Evolutionary conservation across 2,888 invertebrate species (phyloP).

Genomic region (Cryptus viduatorius): DNA sequence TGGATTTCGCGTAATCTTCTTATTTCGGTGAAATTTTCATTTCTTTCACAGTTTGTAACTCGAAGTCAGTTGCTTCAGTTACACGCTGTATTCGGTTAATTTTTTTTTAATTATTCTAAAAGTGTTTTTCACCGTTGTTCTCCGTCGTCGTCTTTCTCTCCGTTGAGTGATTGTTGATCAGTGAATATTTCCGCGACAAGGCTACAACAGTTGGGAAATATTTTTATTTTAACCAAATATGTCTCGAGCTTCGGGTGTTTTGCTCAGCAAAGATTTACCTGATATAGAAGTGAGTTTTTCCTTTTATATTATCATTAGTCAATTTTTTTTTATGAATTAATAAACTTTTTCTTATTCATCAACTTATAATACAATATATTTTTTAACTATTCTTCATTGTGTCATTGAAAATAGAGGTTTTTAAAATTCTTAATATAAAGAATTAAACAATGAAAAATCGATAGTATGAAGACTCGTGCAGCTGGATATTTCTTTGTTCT

Average conservation of each 20-base stretch:
- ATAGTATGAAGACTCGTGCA: no score
- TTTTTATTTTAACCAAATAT: slow-evolving; percentile 27
- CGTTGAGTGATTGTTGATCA: slow-evolving; percentile 12
- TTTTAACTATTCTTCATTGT: no score
- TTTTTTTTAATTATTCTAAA: not conserved
- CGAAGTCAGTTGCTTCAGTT: slow-evolving; percentile 78
- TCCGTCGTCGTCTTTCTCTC: not conserved
- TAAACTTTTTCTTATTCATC: no score
- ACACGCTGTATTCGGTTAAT: slow-evolving; percentile 23
- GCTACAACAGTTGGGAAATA: not conserved
- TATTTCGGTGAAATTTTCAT: slow-evolving; percentile 2
- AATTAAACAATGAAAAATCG: no score
- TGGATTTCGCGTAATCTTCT: not conserved
- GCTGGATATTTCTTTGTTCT: no score
- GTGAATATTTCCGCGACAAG: not conserved
- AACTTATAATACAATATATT: no score
- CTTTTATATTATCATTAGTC: not conserved
- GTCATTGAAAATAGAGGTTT: no score
- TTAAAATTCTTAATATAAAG: no score
- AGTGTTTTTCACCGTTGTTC: not conserved
- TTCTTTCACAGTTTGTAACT: slow-evolving; percentile 60
- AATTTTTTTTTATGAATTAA: not conserved
- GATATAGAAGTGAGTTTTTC: slow-evolving; percentile 91
- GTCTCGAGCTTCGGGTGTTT: slow-evolving; percentile 37
- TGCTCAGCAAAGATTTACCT: slow-evolving; percentile 90